phyloP scores from a whole-genome alignment of 1,140 invertebrate genomes.

The Holotrichia oblita region DNA sequence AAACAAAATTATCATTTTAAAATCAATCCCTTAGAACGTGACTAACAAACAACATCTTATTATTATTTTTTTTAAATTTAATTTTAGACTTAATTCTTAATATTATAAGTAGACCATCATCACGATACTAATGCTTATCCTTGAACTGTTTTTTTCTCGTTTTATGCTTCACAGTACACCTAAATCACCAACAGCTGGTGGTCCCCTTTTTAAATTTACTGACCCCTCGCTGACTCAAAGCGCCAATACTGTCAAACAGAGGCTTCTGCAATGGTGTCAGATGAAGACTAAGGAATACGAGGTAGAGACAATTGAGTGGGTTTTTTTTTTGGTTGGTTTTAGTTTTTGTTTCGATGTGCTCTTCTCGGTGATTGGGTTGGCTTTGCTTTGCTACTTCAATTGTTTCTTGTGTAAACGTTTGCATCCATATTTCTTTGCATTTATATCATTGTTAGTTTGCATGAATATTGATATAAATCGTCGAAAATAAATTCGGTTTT shows the following conservation, averaged over 20 bases:
- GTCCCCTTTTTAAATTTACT: slow-evolving; percentile 85
- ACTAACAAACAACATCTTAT: slow-evolving; percentile 1
- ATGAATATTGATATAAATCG: too few species aligned
- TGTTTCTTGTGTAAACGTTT: too few species aligned
- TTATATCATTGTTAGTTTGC: too few species aligned
- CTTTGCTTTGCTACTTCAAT: too few species aligned
- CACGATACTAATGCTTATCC: slow-evolving; percentile 17
- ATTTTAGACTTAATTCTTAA: not conserved
- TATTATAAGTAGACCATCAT: not conserved
- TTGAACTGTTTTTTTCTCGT: slow-evolving; percentile 47
- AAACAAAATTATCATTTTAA: slow-evolving; percentile 53
- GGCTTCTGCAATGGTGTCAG: slow-evolving; percentile 94
- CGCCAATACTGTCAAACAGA: slow-evolving; percentile 94
- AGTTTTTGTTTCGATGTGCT: not conserved
- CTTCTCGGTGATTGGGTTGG: not conserved
- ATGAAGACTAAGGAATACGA: slow-evolving; percentile 96
- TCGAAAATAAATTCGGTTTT: too few species aligned
- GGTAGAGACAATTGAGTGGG: slow-evolving; percentile 66
- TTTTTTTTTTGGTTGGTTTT: not conserved
- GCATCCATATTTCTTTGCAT: too few species aligned
- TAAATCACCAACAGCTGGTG: slow-evolving; percentile 67
- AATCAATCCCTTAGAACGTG: not conserved
- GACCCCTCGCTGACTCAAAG: slow-evolving; percentile 85
- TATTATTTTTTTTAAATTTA: too few species aligned
- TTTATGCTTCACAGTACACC: slow-evolving; percentile 64